Evolutionary conservation across 1,140 invertebrate genomes (phyloP).

Genomic region (Alviniconcha marisindica): DNA sequence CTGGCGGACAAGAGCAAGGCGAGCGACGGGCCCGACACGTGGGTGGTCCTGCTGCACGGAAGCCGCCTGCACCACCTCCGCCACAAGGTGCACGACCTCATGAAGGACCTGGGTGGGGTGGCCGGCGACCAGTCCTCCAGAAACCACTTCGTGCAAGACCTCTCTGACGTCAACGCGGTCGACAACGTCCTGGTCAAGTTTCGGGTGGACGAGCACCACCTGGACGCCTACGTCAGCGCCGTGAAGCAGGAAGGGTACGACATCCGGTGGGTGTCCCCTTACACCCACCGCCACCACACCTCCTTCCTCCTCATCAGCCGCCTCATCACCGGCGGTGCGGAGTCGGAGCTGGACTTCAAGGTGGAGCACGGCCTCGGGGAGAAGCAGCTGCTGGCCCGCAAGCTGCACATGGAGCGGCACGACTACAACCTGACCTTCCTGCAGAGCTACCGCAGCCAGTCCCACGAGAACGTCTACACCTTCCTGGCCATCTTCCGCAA

Average conservation of each 20-base stretch:
- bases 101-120: slow-evolving; percentile 52
- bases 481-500: slow-evolving; percentile 66
- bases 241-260: slow-evolving; percentile 56
- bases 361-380: slow-evolving; percentile 60
- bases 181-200: slow-evolving; percentile 51
- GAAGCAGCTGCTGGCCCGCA: slow-evolving; percentile 56
- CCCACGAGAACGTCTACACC: slow-evolving; percentile 54
- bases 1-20: slow-evolving; percentile 10
- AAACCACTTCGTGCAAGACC: slow-evolving; percentile 58
- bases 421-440: slow-evolving; percentile 68
- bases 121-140: not conserved
- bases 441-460: slow-evolving; percentile 66
- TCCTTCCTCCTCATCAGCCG: slow-evolving; percentile 62
- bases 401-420: slow-evolving; percentile 58
- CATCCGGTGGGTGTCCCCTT: slow-evolving; percentile 66
- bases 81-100: slow-evolving; percentile 53
- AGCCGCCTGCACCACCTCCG: slow-evolving; percentile 53
- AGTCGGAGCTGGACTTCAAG: slow-evolving; percentile 50
- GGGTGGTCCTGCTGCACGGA: slow-evolving; percentile 59
- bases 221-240: slow-evolving; percentile 62
- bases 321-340: slow-evolving; percentile 25
- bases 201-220: slow-evolving; percentile 63
- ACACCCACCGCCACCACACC: slow-evolving; percentile 50
- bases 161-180: slow-evolving; percentile 54
- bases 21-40: slow-evolving; percentile 46